Evolutionary conservation across 2,113 vertebrate genomes (phyloP), one percentile per base, ranked within the genome.

Genomic region (Chelonoidis abingdonii): DNA sequence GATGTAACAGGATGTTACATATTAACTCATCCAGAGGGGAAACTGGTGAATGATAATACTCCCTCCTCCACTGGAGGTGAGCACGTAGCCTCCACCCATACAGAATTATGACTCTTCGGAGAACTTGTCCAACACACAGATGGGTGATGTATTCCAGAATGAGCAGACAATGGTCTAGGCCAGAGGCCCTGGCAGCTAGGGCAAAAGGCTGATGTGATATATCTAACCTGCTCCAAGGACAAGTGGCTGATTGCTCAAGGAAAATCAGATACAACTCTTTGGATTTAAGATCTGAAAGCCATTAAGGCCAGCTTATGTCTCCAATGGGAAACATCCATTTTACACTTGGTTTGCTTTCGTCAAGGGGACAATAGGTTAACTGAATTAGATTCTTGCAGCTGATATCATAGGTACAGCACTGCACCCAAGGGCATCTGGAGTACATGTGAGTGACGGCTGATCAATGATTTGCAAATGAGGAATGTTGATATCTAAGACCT

Each of bases 311-410:
- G 83, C 65, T 27, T 0, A 1, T 47, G 4, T 27, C 44, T 5
- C 1, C 1, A 0, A 1, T 8, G 35, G 69, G 41, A 88, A 16
- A 4, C 22, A 82, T 44, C 31, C 62, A 35, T 69, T 62, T 75
- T 44, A 52, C 8, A 4, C 69, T 53, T 80, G 53, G 29, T 5
- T 93, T 65, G 53, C 38, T 81, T 87, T 78, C 17, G n/a, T n/a
- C 84, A 62, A 84, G 84, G 82, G 89, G 7, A 14, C 27, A 35
- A 9, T 79, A 1, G 0, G 47, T 72, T 47, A 78, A 49, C 62
- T 57, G 65, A 80, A 86, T 44, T 88, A 27, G 84, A 92, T 80
- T 86, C 83, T 84, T 87, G 83, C 94, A 89, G 72, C 10, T 84
- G 44, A 21, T 38, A 11, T 0, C 7, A 47, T 31, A 95, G 78